Percentiles rank a stretch among this genome's conserved stretches.
These are phyloP conservation scores for Pseudorhombus dupliciocellatus DNA, from an alignment of 2,113 vertebrate species.

Conservation along the genomic window DNA sequence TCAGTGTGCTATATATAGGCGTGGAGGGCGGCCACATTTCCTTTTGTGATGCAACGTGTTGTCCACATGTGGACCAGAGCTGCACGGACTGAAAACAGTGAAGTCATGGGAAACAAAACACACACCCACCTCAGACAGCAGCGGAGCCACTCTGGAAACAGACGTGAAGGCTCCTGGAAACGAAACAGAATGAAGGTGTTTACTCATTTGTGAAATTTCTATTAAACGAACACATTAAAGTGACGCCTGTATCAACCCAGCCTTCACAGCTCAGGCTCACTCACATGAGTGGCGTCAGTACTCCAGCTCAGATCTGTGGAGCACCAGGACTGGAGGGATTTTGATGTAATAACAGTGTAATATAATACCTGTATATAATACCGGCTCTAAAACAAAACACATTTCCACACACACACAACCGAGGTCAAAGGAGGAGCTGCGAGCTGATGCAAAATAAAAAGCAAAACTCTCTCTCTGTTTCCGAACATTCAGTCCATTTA, in stretches of 20 bases:
- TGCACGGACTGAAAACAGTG: conserved; percentile 32
- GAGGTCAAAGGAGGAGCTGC: too few species aligned
- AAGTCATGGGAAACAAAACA: conserved; percentile 56
- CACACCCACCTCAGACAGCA: conserved; percentile 38
- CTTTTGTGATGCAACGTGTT: conserved; percentile 45
- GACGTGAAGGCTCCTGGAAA: conserved; percentile 9
- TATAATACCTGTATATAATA: too few species aligned
- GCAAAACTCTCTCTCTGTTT: background rate
- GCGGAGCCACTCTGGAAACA: conserved; percentile 8
- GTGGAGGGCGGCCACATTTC: conserved; percentile 17
- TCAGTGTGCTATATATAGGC: conserved; percentile 23
- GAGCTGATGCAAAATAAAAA: too few species aligned
- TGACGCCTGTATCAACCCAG: too few species aligned
- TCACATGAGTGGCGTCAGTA: too few species aligned
- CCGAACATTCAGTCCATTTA: conserved; percentile 1
- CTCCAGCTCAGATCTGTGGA: too few species aligned
- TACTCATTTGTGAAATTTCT: background rate
- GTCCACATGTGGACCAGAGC: conserved; percentile 10
- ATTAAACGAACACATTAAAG: background rate
- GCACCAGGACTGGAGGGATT: too few species aligned
- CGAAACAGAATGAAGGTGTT: conserved; percentile 15
- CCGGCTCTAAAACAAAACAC: too few species aligned
- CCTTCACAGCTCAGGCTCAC: too few species aligned
- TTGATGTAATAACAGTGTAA: too few species aligned
- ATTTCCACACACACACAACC: too few species aligned